phyloP scores from a whole-genome alignment of 53 echinoderm and acorn worm species.

The Paelopatides confundens region DNA sequence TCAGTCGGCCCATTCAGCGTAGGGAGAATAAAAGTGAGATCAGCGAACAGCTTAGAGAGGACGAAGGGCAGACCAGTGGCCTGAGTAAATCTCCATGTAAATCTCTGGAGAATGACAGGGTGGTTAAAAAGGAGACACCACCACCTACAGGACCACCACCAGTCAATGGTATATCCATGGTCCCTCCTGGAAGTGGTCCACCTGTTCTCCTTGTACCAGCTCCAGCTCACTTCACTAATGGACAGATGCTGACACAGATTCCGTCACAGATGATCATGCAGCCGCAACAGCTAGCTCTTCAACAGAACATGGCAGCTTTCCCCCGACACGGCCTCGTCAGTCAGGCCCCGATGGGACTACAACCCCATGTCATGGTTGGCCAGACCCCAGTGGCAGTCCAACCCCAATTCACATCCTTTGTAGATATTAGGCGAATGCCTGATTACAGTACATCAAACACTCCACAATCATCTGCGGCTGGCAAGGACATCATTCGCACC shows the following conservation, averaged over 20 bases:
- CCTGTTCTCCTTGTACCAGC: slow-evolving; percentile 28
- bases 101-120: background rate
- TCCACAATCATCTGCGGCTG: background rate
- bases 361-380: slow-evolving; percentile 45
- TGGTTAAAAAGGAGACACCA: background rate
- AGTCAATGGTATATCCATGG: background rate
- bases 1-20: slow-evolving; percentile 21
- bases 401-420: slow-evolving; percentile 32
- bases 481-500: background rate
- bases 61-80: background rate
- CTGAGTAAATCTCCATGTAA: slow-evolving; percentile 1
- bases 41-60: background rate
- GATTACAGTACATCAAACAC: background rate
- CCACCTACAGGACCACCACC: background rate
- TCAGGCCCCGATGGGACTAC: slow-evolving; percentile 40
- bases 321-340: slow-evolving; percentile 26
- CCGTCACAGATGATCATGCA: slow-evolving; percentile 39
- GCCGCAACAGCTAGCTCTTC: slow-evolving; percentile 38
- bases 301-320: slow-evolving; percentile 45
- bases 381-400: slow-evolving; percentile 42
- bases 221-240: slow-evolving; percentile 25
- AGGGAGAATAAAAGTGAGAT: background rate
- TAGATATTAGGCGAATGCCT: slow-evolving; percentile 32
- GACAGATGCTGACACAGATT: slow-evolving; percentile 23
- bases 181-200: background rate